Conservation (phyloP, 2,888 invertebrate species). For the Magallana nippona region DNA sequence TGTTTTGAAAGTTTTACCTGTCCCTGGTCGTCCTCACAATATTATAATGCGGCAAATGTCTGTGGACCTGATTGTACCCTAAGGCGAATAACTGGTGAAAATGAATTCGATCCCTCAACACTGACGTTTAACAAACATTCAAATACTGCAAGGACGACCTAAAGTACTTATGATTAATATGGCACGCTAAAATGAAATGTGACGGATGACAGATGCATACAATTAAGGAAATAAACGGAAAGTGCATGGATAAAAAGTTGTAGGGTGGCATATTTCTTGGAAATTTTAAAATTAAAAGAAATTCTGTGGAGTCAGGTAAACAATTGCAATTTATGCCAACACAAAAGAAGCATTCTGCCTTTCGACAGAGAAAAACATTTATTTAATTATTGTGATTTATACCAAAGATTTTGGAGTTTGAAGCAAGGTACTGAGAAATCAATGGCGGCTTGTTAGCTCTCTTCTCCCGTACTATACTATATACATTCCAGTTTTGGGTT, state of each 20-base stretch:
- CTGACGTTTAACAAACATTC: not conserved
- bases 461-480: not conserved
- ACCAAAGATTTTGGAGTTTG: not conserved
- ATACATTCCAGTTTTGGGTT: not conserved
- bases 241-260: not conserved
- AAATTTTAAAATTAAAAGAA: not conserved
- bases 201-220: not conserved
- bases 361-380: not conserved
- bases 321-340: not conserved
- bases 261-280: not conserved
- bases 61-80: not conserved
- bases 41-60: too few species aligned
- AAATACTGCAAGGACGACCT: not conserved
- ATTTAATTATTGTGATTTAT: not conserved
- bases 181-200: not conserved
- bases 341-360: not conserved
- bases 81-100: not conserved
- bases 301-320: not conserved
- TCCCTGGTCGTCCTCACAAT: too few species aligned
- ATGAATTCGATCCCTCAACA: not conserved
- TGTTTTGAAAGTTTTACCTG: too few species aligned
- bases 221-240: not conserved
- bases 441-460: not conserved
- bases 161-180: not conserved
- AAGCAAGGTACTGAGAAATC: not conserved